A percentile compares a stretch with the other conserved stretches of the same genome.
These are phyloP conservation scores for Scaptomyza flava DNA, from an alignment of 2,888 invertebrate genomes.

Conservation along the genomic window DNA sequence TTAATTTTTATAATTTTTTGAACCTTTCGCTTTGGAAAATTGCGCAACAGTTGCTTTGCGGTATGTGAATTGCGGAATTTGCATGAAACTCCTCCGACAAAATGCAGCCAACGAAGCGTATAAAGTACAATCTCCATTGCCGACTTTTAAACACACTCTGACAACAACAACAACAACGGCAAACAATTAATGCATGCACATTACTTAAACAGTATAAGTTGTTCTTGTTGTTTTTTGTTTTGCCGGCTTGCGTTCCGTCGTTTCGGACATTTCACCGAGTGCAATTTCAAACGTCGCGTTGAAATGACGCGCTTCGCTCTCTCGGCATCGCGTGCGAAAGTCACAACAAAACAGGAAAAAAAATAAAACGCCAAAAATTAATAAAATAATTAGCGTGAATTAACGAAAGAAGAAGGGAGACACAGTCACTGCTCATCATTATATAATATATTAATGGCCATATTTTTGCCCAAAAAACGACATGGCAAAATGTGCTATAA, in stretches of 20 bases:
- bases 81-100: slow-evolving; percentile 20
- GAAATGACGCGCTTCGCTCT: slow-evolving; percentile 56
- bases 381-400: slow-evolving; percentile 63
- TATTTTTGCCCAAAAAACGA: slow-evolving; percentile 26
- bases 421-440: slow-evolving; percentile 1
- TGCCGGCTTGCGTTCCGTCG: slow-evolving; percentile 30
- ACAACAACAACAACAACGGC: background rate
- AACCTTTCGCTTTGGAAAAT: background rate
- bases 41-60: slow-evolving; percentile 17
- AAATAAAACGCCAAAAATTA: slow-evolving; percentile 45
- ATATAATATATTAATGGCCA: slow-evolving; percentile 32
- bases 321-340: slow-evolving; percentile 51
- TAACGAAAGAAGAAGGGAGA: background rate
- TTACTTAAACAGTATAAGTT: background rate
- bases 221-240: slow-evolving; percentile 17
- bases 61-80: slow-evolving; percentile 23
- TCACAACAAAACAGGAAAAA: slow-evolving; percentile 36
- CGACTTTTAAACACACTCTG: slow-evolving; percentile 20
- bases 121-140: slow-evolving; percentile 26
- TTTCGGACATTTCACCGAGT: slow-evolving; percentile 45
- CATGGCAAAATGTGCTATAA: slow-evolving; percentile 46
- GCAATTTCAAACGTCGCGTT: slow-evolving; percentile 71
- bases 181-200: background rate
- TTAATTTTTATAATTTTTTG: background rate
- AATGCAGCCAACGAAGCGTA: slow-evolving; percentile 41